phyloP scores from a whole-genome alignment of 2,797 vertebrate species.

The Esox lucius region DNA sequence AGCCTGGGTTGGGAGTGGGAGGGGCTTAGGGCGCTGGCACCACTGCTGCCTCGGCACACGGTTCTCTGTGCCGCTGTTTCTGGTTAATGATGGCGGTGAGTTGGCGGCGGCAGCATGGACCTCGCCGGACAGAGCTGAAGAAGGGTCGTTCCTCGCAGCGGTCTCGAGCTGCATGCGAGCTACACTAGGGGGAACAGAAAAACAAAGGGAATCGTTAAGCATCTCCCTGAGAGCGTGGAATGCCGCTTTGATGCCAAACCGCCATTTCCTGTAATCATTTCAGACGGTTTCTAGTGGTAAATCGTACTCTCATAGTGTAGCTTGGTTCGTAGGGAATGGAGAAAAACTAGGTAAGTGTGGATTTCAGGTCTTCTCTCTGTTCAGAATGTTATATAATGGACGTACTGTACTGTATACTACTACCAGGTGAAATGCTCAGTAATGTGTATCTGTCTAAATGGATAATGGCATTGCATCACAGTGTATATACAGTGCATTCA shows the following conservation, averaged over 20 bases:
- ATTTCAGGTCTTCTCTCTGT: neutral
- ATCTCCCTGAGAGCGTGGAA: conserved; percentile 64
- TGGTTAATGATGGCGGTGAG: conserved; percentile 78
- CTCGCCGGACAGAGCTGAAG: conserved; percentile 88
- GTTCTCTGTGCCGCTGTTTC: conserved; percentile 89
- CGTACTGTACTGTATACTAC: neutral
- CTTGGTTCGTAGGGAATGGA: neutral
- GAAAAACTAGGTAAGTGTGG: neutral
- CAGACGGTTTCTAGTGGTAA: neutral
- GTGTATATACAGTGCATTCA: conserved; percentile 6
- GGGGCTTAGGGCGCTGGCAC: conserved; percentile 75
- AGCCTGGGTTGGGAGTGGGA: conserved; percentile 76
- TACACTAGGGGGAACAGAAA: conserved; percentile 98
- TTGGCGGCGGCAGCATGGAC: conserved; percentile 81
- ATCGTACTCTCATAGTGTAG: neutral
- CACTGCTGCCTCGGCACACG: conserved; percentile 67
- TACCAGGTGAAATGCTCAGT: neutral
- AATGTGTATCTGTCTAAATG: neutral
- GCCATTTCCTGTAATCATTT: conserved; percentile 29
- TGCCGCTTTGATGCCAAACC: conserved; percentile 43
- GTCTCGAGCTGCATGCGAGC: conserved; percentile 93
- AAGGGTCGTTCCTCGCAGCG: conserved; percentile 85
- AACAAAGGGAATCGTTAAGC: conserved; percentile 90
- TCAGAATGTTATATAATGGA: neutral
- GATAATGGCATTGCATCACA: conserved; percentile 11